These are phyloP conservation scores for Clavelina lepadiformis DNA, from an alignment of 23 tunicate genomes.

Conservation along the genomic window DNA sequence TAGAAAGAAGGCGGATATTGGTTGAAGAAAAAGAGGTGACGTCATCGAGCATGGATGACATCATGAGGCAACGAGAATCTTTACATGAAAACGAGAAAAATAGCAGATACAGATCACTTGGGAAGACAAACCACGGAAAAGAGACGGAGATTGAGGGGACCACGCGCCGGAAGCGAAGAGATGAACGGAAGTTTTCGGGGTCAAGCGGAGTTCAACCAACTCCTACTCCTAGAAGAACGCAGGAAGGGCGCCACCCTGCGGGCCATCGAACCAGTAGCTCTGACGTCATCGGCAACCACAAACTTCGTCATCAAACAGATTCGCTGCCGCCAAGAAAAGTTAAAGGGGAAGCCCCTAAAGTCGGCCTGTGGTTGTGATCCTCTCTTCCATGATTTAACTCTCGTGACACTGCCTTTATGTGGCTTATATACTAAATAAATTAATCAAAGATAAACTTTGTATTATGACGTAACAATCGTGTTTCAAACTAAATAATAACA, in stretches of 20 bases:
- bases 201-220: not conserved
- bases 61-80: conserved; percentile 59
- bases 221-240: no score
- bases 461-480: no score
- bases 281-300: not conserved
- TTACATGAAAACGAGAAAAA: no score
- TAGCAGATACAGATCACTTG: no score
- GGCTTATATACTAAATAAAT: not conserved
- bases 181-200: not conserved
- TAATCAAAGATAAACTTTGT: no score
- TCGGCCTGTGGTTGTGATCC: conserved; percentile 20
- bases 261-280: conserved; percentile 10
- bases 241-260: no score
- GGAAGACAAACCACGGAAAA: no score
- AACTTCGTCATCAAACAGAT: not conserved
- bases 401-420: not conserved
- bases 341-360: conserved; percentile 1
- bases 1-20: conserved; percentile 50
- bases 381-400: not conserved
- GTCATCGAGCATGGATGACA: conserved; percentile 62
- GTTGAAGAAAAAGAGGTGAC: conserved; percentile 79
- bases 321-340: conserved; percentile 1
- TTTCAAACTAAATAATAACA: no score
- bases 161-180: not conserved
- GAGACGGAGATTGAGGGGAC: no score